A percentile compares a stretch with the other conserved stretches of the same genome.
Evolutionary conservation across 1,140 invertebrate species (phyloP).

Genomic region (Battus philenor): DNA sequence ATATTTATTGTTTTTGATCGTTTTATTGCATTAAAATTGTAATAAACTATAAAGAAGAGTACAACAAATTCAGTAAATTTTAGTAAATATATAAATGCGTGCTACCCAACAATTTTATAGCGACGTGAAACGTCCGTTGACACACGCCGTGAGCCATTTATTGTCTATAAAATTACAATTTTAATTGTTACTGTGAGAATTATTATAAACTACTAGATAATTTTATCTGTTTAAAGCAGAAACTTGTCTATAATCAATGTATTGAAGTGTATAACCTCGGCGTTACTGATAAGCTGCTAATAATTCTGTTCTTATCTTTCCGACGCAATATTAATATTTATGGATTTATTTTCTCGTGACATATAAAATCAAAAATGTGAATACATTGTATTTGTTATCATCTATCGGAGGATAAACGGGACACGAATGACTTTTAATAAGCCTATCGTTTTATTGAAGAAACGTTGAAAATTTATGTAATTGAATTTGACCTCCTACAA

Average conservation of each 20-base stretch:
- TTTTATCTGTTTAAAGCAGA: too few relatives aligned
- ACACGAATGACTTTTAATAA: neutral
- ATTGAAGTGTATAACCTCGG: constrained; percentile 5
- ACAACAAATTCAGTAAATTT: too few relatives aligned
- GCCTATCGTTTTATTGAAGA: neutral
- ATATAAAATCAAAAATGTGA: constrained; percentile 8
- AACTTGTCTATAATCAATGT: constrained; percentile 4
- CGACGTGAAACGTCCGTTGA: too few relatives aligned
- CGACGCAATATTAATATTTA: constrained; percentile 4
- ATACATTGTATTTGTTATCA: constrained; percentile 1
- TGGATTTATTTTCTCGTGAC: constrained; percentile 13
- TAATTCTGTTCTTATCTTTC: constrained; percentile 13
- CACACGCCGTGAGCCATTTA: too few relatives aligned
- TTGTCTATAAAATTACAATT: too few relatives aligned
- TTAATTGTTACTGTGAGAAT: too few relatives aligned
- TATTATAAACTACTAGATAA: too few relatives aligned
- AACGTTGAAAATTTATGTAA: neutral
- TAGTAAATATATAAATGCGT: too few relatives aligned
- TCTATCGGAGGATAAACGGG: neutral
- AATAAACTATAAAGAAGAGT: too few relatives aligned
- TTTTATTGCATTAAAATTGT: too few relatives aligned
- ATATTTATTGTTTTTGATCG: too few relatives aligned
- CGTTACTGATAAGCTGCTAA: constrained; percentile 6
- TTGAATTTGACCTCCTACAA: neutral
- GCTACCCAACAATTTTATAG: too few relatives aligned